Base-by-base conservation (phyloP, 2,113 vertebrate species). In the Ploceus nigricollis region DNA sequence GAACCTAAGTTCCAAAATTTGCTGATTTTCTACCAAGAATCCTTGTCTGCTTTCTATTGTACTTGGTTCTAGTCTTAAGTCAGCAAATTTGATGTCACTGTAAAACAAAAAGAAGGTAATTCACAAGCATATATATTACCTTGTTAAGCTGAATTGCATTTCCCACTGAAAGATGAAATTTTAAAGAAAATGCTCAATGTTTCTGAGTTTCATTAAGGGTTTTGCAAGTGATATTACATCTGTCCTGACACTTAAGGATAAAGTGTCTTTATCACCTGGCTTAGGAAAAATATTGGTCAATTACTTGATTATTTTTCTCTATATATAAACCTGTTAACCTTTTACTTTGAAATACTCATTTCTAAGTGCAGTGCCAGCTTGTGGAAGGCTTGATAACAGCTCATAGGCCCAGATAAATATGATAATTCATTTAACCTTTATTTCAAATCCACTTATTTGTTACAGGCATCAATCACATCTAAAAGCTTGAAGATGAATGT, bases 81-180 rank as follows among this genome's bases (percentile, higher is more conserved):
- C 64, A 90, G 75, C 94, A 83, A 82, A 88, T 87, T 61, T 83
- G 54, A 66, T 93, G 50, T 66, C 66, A 66, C 42, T 73, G 71
- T 83, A 80, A 96, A 94, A 88, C 30, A 88, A 88, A 96, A 88
- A 8, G 33, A 76, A 94, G 42, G 66, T 82, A 50, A 86, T 83
- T 91, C 42, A 50, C 79, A 80, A 86, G 37, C 22, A 44, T 66
- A 44, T 63, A 16, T 73, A 80, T 73, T 66, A 63, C 45, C 39
- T 80, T 82, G 82, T 82, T 87, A 85, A 63, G 35, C 44, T 91
- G 70, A 93, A 88, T 83, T 73, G 12, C 35, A 18, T 90, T 93
- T 94, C 47, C 51, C 64, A 61, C 20, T 58, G 39, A 66, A 70
- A 77, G 30, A 80, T 15, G 10, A 87, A 40, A 15, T 63, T 95